Conservation (phyloP, 2,797 vertebrate genomes). For the Myripristis murdjan region DNA sequence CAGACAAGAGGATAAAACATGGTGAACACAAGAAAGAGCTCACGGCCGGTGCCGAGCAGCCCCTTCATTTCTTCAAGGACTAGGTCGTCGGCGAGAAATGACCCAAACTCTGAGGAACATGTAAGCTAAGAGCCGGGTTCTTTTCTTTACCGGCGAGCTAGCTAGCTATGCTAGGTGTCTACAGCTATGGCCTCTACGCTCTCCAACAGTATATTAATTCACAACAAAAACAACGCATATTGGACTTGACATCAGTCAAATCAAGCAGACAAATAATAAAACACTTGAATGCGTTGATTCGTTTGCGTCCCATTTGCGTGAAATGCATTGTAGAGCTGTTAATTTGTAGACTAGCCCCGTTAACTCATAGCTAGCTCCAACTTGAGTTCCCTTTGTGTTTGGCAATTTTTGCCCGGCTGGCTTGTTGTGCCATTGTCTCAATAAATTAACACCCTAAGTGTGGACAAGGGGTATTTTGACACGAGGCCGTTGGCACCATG, state of each 20-base stretch:
- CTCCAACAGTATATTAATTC: constrained; percentile 48
- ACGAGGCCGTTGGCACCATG: neutral
- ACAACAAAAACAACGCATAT: constrained; percentile 1
- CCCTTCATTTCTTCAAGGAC: constrained; percentile 89
- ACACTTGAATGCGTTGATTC: neutral
- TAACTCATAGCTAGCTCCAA: constrained; percentile 73
- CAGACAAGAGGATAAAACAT: constrained; percentile 82
- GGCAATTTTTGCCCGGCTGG: constrained; percentile 66
- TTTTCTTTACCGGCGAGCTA: constrained; percentile 79
- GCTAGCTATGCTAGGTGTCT: constrained; percentile 64
- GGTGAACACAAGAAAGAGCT: constrained; percentile 95
- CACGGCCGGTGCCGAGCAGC: constrained; percentile 75
- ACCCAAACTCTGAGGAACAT: constrained; percentile 85
- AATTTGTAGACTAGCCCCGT: constrained; percentile 62
- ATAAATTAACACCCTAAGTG: neutral
- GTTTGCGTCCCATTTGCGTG: constrained; percentile 1
- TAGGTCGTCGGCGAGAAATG: constrained; percentile 84
- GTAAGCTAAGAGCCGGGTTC: constrained; percentile 79
- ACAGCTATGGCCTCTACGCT: constrained; percentile 75
- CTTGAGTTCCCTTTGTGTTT: constrained; percentile 89
- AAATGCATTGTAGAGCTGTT: constrained; percentile 43
- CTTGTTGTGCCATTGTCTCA: constrained; percentile 64
- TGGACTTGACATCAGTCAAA: constrained; percentile 65
- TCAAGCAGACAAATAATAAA: constrained; percentile 3
- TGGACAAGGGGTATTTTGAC: constrained; percentile 26